These are phyloP conservation scores for Hippocampus barbouri DNA, from an alignment of 2,113 vertebrate genomes.

Conservation along the genomic window DNA sequence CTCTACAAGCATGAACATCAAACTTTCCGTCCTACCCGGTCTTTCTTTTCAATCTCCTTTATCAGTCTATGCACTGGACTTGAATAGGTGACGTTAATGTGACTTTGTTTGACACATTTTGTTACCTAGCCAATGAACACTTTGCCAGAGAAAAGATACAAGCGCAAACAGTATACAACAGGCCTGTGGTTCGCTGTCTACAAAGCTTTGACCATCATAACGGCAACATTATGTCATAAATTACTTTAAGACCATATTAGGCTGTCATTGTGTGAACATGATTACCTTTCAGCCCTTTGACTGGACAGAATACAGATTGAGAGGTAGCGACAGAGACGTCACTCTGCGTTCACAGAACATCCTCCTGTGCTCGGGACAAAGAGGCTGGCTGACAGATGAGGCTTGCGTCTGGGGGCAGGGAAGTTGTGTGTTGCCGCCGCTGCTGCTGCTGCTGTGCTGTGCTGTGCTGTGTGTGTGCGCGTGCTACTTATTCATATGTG, in stretches of 20 bases:
- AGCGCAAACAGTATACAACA: too few relatives aligned
- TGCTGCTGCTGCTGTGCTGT: slow-evolving; percentile 8
- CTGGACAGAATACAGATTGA: slow-evolving; percentile 45
- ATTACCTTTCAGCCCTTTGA: slow-evolving; percentile 19
- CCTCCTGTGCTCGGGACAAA: slow-evolving; percentile 54
- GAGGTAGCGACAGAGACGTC: slow-evolving; percentile 55
- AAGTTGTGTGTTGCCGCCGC: slow-evolving; percentile 46
- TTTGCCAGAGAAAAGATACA: too few relatives aligned
- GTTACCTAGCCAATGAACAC: too few relatives aligned
- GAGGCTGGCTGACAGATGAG: slow-evolving; percentile 69
- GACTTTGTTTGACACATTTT: too few relatives aligned
- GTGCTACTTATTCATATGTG: slow-evolving; percentile 32
- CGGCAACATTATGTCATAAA: background rate
- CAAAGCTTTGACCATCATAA: background rate
- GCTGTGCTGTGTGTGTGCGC: slow-evolving; percentile 10
- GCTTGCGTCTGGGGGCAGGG: slow-evolving; percentile 56
- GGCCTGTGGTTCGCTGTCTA: too few relatives aligned
- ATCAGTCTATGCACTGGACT: too few relatives aligned
- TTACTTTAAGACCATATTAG: background rate
- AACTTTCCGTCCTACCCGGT: too few relatives aligned
- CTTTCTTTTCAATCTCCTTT: too few relatives aligned
- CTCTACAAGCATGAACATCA: too few relatives aligned
- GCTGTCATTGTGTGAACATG: background rate
- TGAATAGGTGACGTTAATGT: too few relatives aligned
- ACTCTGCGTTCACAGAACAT: slow-evolving; percentile 48